phyloP scores from a whole-genome alignment of 2,888 invertebrate genomes.

The Dynastes grantii region DNA sequence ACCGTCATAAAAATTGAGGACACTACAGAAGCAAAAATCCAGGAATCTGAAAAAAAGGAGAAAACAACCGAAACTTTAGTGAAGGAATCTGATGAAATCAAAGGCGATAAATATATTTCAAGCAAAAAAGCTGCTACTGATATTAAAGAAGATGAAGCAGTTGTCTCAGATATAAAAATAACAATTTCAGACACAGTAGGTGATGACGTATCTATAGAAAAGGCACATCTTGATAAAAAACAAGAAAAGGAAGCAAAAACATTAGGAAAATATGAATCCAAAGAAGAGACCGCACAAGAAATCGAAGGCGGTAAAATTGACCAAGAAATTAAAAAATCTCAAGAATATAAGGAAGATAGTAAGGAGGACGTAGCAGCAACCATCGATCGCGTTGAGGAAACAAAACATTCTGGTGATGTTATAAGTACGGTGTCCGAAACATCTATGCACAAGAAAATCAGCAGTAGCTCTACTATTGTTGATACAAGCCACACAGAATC shows the following conservation, averaged over 20 bases:
- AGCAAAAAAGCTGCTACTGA: conserved; percentile 49
- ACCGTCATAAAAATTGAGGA: conserved; percentile 64
- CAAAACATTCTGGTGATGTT: conserved; percentile 60
- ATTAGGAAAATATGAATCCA: conserved; percentile 55
- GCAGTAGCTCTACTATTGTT: conserved; percentile 52
- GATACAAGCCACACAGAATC: conserved; percentile 59
- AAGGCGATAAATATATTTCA: conserved; percentile 51
- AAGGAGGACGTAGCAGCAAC: conserved; percentile 58
- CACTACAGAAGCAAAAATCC: conserved; percentile 56
- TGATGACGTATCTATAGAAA: conserved; percentile 41
- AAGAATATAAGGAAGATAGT: conserved; percentile 57
- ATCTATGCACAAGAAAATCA: conserved; percentile 52
- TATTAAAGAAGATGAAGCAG: conserved; percentile 42
- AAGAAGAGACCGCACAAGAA: conserved; percentile 53
- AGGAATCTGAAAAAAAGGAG: conserved; percentile 56
- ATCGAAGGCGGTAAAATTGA: conserved; percentile 53
- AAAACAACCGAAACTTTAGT: conserved; percentile 50
- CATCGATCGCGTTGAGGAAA: conserved; percentile 60
- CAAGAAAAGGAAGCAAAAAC: conserved; percentile 54
- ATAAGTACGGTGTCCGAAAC: conserved; percentile 54
- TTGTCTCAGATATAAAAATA: conserved; percentile 51
- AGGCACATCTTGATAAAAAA: conserved; percentile 51
- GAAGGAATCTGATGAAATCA: conserved; percentile 53
- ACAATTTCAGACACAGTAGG: conserved; percentile 53
- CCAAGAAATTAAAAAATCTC: conserved; percentile 48